phyloP scores from a whole-genome alignment of 2,797 vertebrate genomes.

The Typhlichthys subterraneus region DNA sequence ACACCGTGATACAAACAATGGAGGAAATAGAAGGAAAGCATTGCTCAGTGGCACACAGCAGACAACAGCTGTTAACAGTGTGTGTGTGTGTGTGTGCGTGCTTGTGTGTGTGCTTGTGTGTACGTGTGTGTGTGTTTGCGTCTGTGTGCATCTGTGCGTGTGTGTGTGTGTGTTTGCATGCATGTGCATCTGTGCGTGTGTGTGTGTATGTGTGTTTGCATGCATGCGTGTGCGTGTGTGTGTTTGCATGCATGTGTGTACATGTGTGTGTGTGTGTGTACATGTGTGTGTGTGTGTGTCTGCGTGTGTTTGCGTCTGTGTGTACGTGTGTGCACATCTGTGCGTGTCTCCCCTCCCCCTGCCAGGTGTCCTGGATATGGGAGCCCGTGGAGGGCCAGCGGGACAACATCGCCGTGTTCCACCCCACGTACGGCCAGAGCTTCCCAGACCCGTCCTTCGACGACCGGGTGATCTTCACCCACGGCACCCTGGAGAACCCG shows the following conservation, averaged over 20 bases:
- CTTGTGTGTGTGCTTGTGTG: slow-evolving; percentile 2
- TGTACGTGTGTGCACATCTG: no score
- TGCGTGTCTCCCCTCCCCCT: not conserved
- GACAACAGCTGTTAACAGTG: not conserved
- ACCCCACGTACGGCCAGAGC: slow-evolving; percentile 75
- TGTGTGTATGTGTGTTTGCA: no score
- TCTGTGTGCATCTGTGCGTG: no score
- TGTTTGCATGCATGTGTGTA: no score
- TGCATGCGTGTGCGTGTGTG: no score
- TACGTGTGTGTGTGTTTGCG: not conserved
- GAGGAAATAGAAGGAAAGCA: not conserved
- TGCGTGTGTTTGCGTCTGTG: no score
- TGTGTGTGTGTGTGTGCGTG: not conserved
- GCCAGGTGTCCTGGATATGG: slow-evolving; percentile 85
- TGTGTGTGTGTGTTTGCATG: no score
- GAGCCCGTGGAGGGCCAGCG: slow-evolving; percentile 53
- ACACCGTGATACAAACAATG: no score
- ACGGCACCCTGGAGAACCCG: slow-evolving; percentile 69
- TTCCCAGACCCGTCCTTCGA: slow-evolving; percentile 69
- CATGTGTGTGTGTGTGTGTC: slow-evolving; percentile 5
- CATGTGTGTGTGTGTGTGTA: no score
- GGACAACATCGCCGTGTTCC: slow-evolving; percentile 79
- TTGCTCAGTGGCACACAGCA: not conserved
- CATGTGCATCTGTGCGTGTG: no score
- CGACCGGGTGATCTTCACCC: slow-evolving; percentile 70